phyloP scores from a whole-genome alignment of 2,113 vertebrate genomes.

The Phodopus roborovskii region DNA sequence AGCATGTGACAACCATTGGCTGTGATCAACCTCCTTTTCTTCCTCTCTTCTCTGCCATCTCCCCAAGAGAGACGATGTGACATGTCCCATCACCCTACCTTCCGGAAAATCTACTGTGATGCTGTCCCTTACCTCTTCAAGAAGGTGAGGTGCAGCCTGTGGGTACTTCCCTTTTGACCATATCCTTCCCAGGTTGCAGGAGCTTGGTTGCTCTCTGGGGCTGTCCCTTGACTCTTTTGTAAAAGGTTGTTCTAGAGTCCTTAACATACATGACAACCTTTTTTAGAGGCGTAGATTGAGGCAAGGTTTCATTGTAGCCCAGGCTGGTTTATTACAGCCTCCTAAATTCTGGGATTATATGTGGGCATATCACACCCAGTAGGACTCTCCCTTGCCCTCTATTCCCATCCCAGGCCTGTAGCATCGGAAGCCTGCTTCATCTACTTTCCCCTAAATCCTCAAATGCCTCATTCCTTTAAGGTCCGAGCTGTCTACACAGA shows the following conservation, averaged over 20 bases:
- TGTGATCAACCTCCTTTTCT: not conserved
- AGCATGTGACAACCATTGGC: not conserved
- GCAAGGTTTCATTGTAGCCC: too few species aligned
- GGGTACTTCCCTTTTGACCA: not conserved
- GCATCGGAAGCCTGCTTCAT: not conserved
- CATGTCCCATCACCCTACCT: constrained; percentile 88
- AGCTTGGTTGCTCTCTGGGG: not conserved
- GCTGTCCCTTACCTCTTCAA: constrained; percentile 90
- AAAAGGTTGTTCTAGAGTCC: not conserved
- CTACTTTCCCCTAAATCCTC: not conserved
- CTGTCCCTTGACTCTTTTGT: not conserved
- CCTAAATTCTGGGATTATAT: not conserved
- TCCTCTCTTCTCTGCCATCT: not conserved
- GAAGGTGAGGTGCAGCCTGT: constrained; percentile 83
- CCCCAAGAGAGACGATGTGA: constrained; percentile 86
- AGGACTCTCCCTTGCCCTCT: not conserved
- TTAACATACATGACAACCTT: not conserved
- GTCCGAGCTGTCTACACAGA: constrained; percentile 94
- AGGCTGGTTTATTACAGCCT: not conserved
- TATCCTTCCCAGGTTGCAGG: rapidly evolving
- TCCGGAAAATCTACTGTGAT: constrained; percentile 90
- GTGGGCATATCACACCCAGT: not conserved
- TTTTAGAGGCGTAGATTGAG: not conserved
- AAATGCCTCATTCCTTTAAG: not conserved
- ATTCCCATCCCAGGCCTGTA: not conserved